phyloP scores from a whole-genome alignment of 1,140 invertebrate genomes.

The Formica exsecta region DNA sequence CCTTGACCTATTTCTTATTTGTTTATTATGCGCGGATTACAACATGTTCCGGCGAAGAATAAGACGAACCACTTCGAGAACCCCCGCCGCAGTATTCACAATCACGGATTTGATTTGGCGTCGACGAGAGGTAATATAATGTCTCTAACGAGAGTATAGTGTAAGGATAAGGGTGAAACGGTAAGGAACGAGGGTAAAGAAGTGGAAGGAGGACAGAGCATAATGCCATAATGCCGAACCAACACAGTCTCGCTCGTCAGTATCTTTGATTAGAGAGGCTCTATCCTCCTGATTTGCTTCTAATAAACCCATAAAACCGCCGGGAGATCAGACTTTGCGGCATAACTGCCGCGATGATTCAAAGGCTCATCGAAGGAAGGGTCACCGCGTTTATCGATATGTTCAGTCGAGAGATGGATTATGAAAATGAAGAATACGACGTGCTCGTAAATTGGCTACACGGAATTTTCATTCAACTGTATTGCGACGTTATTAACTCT shows the following conservation, averaged over 20 bases:
- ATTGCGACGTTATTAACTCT: slow-evolving; percentile 4
- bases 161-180: slow-evolving; percentile 76
- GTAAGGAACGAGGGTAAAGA: slow-evolving; percentile 68
- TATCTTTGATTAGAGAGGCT: slow-evolving; percentile 86
- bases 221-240: slow-evolving; percentile 84
- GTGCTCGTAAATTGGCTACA: slow-evolving; percentile 26
- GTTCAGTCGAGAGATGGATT: slow-evolving; percentile 1
- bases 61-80: slow-evolving; percentile 52
- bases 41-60: slow-evolving; percentile 21
- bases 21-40: slow-evolving; percentile 33
- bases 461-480: slow-evolving; percentile 28
- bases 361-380: slow-evolving; percentile 15
- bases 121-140: slow-evolving; percentile 79
- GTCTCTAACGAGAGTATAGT: slow-evolving; percentile 83
- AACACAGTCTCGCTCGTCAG: slow-evolving; percentile 81
- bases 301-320: slow-evolving; percentile 85
- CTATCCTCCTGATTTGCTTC: slow-evolving; percentile 84
- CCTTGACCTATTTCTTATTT: slow-evolving; percentile 28
- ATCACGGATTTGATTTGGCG: slow-evolving; percentile 82
- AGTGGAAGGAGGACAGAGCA: slow-evolving; percentile 69
- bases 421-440: background rate
- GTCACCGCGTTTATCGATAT: slow-evolving; percentile 62
- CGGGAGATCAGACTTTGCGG: slow-evolving; percentile 67
- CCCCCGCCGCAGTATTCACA: slow-evolving; percentile 77
- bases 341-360: slow-evolving; percentile 28